Conservation (phyloP, 30 jellyfish, hydroid and myxozoan genomes). For the Cassiopea xamachana region DNA sequence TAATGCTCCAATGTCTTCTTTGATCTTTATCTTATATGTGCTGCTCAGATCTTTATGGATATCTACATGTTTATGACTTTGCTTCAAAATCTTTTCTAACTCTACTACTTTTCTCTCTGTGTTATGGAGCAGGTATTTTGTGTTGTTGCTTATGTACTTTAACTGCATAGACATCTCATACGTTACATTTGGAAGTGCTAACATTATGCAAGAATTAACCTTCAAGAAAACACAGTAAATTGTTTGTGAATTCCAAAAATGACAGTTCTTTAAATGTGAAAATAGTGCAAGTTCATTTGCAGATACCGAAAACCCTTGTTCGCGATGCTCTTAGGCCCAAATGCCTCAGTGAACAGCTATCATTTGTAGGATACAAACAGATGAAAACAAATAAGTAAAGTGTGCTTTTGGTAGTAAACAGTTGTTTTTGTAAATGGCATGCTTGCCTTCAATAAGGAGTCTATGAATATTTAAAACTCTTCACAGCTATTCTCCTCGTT, state of each 20-base stretch:
- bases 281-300: too few relatives aligned
- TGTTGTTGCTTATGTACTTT: slow-evolving; percentile 12
- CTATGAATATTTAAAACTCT: too few relatives aligned
- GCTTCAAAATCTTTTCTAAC: slow-evolving; percentile 24
- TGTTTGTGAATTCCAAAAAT: neutral
- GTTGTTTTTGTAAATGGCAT: too few relatives aligned
- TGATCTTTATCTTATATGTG: neutral
- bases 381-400: too few relatives aligned
- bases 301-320: too few relatives aligned
- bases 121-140: slow-evolving; percentile 30
- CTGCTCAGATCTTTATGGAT: slow-evolving; percentile 26
- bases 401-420: too few relatives aligned
- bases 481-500: too few relatives aligned
- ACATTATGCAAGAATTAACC: slow-evolving; percentile 47
- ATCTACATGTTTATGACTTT: slow-evolving; percentile 50
- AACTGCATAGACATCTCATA: slow-evolving; percentile 19
- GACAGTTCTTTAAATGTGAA: too few relatives aligned
- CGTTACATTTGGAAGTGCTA: slow-evolving; percentile 49
- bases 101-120: slow-evolving; percentile 29
- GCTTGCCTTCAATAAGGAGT: too few relatives aligned
- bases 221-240: neutral
- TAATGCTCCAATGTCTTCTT: slow-evolving; percentile 4
- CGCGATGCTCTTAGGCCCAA: too few relatives aligned
- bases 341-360: too few relatives aligned
- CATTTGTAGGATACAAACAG: too few relatives aligned